Percentiles rank a stretch among this genome's conserved stretches.
Evolutionary conservation across 2,113 vertebrate genomes (phyloP).

Genomic region (Hiodon tergisus): DNA sequence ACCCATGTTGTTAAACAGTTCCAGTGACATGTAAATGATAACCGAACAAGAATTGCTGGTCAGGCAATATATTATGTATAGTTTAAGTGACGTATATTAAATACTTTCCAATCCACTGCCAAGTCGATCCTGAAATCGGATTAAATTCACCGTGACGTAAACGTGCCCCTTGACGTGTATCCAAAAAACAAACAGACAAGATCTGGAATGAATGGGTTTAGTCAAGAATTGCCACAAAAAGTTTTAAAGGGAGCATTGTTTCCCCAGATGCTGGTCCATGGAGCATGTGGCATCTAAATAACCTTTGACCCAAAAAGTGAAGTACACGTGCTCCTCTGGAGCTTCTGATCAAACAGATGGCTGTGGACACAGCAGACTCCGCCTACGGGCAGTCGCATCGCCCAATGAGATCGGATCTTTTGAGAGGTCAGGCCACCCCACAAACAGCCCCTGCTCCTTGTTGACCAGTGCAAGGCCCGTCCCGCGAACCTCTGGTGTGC

Average conservation of each 20-base stretch:
- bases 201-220: too few relatives aligned
- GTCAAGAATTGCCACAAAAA: too few relatives aligned
- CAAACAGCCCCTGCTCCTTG: neutral
- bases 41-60: too few relatives aligned
- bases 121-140: too few relatives aligned
- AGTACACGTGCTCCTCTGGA: neutral
- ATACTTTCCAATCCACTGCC: too few relatives aligned
- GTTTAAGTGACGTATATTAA: too few relatives aligned
- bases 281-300: conserved; percentile 18
- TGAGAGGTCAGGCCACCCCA: neutral
- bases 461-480: neutral
- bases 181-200: too few relatives aligned
- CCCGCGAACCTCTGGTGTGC: neutral
- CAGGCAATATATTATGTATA: too few relatives aligned
- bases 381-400: neutral
- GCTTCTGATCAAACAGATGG: conserved; percentile 17
- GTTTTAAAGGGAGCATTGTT: neutral
- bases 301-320: conserved; percentile 21
- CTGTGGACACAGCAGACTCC: neutral
- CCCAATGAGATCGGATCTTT: neutral
- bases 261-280: neutral
- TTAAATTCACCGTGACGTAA: too few relatives aligned
- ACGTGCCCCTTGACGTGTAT: too few relatives aligned
- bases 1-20: too few relatives aligned
- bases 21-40: too few relatives aligned